Evolutionary conservation across 2,888 invertebrate genomes (phyloP).

Genomic region (Cistogaster globosa): DNA sequence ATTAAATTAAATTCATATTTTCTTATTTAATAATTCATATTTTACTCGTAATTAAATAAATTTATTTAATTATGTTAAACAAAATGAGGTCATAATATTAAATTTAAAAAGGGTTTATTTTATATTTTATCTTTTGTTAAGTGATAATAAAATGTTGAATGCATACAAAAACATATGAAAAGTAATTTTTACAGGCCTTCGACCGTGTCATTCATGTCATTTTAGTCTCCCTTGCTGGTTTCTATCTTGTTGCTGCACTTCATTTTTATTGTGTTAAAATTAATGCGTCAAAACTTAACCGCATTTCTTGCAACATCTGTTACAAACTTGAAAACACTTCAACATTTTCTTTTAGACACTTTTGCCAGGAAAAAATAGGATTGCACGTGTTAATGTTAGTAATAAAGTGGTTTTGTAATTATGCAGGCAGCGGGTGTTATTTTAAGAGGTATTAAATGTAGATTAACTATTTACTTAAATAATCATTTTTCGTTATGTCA

Average conservation of each 20-base stretch:
- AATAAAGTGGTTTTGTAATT: background rate
- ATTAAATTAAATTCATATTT: no score
- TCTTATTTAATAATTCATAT: no score
- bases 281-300: constrained; percentile 32
- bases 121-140: no score
- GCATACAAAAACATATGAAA: no score
- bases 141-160: no score
- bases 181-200: background rate
- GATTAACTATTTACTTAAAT: no score
- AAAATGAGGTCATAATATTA: no score
- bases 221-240: background rate
- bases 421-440: background rate
- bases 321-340: constrained; percentile 5
- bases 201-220: background rate
- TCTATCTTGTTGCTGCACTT: constrained; percentile 4
- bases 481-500: no score
- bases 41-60: no score
- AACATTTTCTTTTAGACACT: constrained; percentile 4
- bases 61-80: no score
- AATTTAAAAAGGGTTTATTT: no score
- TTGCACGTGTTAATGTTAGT: background rate
- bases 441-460: no score
- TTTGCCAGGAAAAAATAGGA: background rate
- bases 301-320: constrained; percentile 39
- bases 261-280: constrained; percentile 1